Evolutionary conservation across 2,797 vertebrate genomes (phyloP).

Genomic region (Leptodactylus fallax): DNA sequence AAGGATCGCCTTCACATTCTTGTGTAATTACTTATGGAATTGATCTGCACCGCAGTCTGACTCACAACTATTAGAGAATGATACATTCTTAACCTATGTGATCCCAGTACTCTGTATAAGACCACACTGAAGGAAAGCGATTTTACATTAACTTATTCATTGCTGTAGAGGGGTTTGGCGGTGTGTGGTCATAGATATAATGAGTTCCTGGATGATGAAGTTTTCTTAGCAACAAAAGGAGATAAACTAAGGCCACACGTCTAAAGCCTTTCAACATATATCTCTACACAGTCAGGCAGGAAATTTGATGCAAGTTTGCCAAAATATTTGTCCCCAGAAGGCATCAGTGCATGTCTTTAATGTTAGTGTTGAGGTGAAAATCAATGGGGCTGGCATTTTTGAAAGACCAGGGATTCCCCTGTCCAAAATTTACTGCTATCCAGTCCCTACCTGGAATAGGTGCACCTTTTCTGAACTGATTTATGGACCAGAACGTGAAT

Average conservation of each 20-base stretch:
- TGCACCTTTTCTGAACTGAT: too few relatives aligned
- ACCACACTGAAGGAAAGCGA: neutral
- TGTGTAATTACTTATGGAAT: neutral
- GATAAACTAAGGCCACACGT: neutral
- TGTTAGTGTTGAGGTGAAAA: too few relatives aligned
- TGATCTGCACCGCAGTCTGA: neutral
- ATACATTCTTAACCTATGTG: conserved; percentile 25
- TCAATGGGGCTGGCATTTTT: too few relatives aligned
- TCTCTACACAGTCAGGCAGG: neutral
- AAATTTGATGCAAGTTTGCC: neutral
- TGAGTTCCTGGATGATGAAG: neutral
- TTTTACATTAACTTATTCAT: neutral
- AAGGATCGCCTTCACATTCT: neutral
- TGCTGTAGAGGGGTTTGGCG: neutral
- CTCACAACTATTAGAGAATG: conserved; percentile 30
- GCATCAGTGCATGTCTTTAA: too few relatives aligned
- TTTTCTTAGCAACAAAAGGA: neutral
- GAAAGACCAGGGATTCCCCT: too few relatives aligned
- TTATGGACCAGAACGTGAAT: too few relatives aligned
- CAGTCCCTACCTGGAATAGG: too few relatives aligned
- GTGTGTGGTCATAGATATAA: neutral
- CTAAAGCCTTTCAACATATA: neutral
- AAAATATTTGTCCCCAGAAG: neutral
- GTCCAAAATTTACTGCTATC: too few relatives aligned
- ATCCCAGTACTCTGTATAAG: neutral